Percentiles rank a stretch among this genome's conserved stretches.
These are phyloP conservation scores for Lagopus muta DNA, from an alignment of 2,113 vertebrate genomes.

Conservation along the genomic window DNA sequence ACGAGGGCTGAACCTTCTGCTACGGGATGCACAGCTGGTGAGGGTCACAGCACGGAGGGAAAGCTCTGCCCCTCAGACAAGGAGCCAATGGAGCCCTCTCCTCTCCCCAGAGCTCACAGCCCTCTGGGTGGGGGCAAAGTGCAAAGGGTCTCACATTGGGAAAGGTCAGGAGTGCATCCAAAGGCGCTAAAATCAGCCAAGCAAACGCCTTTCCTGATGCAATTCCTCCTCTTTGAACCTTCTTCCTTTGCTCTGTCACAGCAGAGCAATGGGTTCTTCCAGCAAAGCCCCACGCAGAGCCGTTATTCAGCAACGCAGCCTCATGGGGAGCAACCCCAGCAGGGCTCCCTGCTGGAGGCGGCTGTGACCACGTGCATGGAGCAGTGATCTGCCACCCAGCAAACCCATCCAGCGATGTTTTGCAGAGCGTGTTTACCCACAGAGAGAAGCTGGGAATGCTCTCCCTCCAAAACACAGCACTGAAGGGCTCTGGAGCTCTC, in stretches of 20 bases:
- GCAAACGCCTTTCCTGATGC: neutral
- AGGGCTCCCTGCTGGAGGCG: neutral
- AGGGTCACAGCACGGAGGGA: rapidly evolving
- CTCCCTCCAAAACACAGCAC: neutral
- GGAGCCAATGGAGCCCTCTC: neutral
- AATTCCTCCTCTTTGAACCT: neutral
- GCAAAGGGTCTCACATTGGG: rapidly evolving
- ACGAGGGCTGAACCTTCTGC: neutral
- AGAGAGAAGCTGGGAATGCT: neutral
- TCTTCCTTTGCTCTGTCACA: neutral
- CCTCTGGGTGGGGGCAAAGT: neutral
- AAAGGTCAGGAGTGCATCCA: neutral
- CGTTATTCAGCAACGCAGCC: rapidly evolving
- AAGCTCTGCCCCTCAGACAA: neutral
- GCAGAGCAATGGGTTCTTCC: neutral
- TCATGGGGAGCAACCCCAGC: rapidly evolving
- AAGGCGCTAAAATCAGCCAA: neutral
- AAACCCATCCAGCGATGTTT: neutral
- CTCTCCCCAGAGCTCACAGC: neutral
- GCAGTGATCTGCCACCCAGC: neutral
- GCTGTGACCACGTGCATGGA: rapidly evolving
- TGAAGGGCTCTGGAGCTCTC: neutral
- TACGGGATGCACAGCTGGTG: rapidly evolving
- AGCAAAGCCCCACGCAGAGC: neutral
- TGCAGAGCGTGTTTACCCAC: neutral